Percentiles rank a stretch among this genome's conserved stretches.
These are phyloP conservation scores for Prosopocoilus inquinatus DNA, from an alignment of 2,888 invertebrate genomes.

Conservation along the genomic window DNA sequence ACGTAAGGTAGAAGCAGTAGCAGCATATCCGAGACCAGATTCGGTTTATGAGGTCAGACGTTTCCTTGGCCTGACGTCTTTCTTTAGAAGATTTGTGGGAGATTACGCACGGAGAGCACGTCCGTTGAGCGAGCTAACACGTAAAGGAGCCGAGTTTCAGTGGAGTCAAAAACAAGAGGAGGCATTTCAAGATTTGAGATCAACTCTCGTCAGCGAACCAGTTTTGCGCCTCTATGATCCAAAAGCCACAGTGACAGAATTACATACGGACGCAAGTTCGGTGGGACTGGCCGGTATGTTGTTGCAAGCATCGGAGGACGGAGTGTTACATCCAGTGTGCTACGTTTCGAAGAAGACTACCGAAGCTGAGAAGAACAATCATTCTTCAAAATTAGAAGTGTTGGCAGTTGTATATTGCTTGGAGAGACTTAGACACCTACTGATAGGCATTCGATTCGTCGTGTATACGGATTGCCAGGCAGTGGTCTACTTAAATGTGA, in stretches of 20 bases:
- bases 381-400: slow-evolving; percentile 33
- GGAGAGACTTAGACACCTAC: neutral
- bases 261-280: slow-evolving; percentile 26
- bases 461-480: slow-evolving; percentile 36
- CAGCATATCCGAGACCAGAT: slow-evolving; percentile 15
- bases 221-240: slow-evolving; percentile 24
- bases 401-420: slow-evolving; percentile 30
- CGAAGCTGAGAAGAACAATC: slow-evolving; percentile 23
- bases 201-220: slow-evolving; percentile 7
- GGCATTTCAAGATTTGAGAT: slow-evolving; percentile 1
- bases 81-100: slow-evolving; percentile 31
- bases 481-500: slow-evolving; percentile 12
- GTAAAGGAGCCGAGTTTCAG: slow-evolving; percentile 21
- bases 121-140: slow-evolving; percentile 24
- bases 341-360: slow-evolving; percentile 28
- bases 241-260: slow-evolving; percentile 17
- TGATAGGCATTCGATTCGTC: slow-evolving; percentile 27
- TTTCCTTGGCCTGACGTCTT: slow-evolving; percentile 26
- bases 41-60: slow-evolving; percentile 24
- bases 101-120: slow-evolving; percentile 23
- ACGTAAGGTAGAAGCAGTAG: slow-evolving; percentile 20
- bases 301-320: slow-evolving; percentile 24
- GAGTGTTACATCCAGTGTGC: neutral
- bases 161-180: slow-evolving; percentile 3
- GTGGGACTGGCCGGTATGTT: slow-evolving; percentile 31